Evolutionary conservation across 2,888 invertebrate species (phyloP).

Genomic region (Onthophagus sagittarius): DNA sequence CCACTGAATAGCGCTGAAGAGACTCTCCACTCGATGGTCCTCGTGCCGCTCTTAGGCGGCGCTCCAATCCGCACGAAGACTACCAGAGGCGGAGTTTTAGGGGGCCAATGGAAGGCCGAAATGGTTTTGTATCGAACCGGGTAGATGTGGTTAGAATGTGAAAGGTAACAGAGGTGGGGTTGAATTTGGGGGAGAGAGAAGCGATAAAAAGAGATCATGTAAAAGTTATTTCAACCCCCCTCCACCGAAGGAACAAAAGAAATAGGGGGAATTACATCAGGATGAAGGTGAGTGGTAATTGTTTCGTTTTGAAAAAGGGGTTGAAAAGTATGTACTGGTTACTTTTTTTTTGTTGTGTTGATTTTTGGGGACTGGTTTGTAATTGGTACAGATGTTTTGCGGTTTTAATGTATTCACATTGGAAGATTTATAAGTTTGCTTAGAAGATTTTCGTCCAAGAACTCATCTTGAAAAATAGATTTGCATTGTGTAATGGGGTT

Average conservation of each 20-base stretch:
- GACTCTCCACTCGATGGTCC: constrained; percentile 48
- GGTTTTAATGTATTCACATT: constrained; percentile 11
- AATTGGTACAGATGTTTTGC: constrained; percentile 13
- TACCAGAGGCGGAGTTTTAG: constrained; percentile 39
- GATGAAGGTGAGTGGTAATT: constrained; percentile 21
- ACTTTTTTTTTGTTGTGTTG: constrained; percentile 14
- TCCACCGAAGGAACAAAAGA: background rate
- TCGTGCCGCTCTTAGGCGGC: constrained; percentile 40
- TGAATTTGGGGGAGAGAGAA: background rate
- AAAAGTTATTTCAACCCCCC: background rate
- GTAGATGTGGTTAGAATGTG: constrained; percentile 32
- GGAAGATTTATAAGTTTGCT: constrained; percentile 21
- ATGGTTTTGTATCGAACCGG: constrained; percentile 31
- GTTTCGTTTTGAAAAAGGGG: constrained; percentile 20
- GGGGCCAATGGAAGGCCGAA: constrained; percentile 38
- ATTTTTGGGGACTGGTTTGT: background rate
- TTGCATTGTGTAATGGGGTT: too few species aligned
- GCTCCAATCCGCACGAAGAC: constrained; percentile 38
- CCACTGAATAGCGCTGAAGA: constrained; percentile 48
- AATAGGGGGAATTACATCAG: background rate
- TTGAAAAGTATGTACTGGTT: constrained; percentile 19
- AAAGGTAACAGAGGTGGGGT: constrained; percentile 9
- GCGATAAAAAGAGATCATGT: background rate
- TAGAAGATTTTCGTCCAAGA: constrained; percentile 11
- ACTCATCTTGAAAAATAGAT: background rate